These are phyloP conservation scores for Drosophila cardini DNA, from an alignment of 1,140 invertebrate genomes.

Conservation along the genomic window DNA sequence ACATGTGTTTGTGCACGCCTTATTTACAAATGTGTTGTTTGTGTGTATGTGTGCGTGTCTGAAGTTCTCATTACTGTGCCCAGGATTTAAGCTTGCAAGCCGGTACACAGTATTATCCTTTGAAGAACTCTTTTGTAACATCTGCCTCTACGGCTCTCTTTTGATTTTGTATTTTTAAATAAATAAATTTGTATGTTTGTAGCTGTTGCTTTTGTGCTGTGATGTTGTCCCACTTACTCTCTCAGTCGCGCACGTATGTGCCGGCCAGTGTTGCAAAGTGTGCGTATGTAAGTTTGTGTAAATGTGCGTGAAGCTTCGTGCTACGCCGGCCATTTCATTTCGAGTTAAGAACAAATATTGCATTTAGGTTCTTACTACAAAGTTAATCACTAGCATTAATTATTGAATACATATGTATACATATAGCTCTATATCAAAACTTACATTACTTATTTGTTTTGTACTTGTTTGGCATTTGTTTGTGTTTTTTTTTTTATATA, in stretches of 20 bases:
- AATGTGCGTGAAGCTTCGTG: background rate
- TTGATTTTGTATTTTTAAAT: background rate
- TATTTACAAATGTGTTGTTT: too few species aligned
- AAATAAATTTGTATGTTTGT: background rate
- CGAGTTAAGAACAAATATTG: too few species aligned
- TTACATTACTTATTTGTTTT: constrained; percentile 15
- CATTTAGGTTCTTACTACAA: background rate
- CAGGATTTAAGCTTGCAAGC: background rate
- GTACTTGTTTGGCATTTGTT: constrained; percentile 7
- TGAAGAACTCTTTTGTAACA: background rate
- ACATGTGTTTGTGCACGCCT: too few species aligned
- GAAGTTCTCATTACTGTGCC: background rate
- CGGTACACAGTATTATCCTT: background rate
- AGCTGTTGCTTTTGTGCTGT: background rate
- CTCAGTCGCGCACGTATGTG: background rate
- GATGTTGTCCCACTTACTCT: background rate
- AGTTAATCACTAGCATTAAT: background rate
- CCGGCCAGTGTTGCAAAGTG: too few species aligned
- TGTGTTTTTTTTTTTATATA: background rate
- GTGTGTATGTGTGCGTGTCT: background rate
- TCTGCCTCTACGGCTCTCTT: background rate
- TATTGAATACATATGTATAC: background rate
- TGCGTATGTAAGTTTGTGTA: background rate
- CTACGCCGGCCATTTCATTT: too few species aligned
- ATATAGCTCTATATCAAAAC: background rate